These are phyloP conservation scores for Volucella zonaria DNA, from an alignment of 2,888 invertebrate genomes.

Conservation along the genomic window DNA sequence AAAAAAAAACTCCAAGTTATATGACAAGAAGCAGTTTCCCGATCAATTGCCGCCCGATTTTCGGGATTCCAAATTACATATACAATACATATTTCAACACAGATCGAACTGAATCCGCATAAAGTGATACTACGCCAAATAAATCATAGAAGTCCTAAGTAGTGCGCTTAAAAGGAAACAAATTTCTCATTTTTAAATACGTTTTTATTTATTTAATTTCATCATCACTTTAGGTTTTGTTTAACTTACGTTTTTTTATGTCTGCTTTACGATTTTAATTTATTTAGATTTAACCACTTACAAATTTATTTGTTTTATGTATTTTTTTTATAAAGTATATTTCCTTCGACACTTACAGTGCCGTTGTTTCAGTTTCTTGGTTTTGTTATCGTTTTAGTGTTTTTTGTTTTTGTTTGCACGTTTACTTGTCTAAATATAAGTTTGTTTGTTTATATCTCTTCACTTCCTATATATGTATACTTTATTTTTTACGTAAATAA, in stretches of 20 bases:
- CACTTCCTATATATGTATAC: constrained; percentile 26
- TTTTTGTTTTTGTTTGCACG: constrained; percentile 11
- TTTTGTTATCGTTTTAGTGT: background rate
- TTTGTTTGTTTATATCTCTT: constrained; percentile 8
- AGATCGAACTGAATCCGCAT: too few species aligned
- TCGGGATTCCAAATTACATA: too few species aligned
- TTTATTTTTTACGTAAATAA: constrained; percentile 56
- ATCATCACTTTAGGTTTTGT: constrained; percentile 61
- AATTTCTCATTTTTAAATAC: constrained; percentile 33
- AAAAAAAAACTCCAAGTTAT: too few species aligned
- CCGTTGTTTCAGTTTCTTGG: constrained; percentile 1
- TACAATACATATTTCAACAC: too few species aligned
- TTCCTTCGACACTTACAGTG: constrained; percentile 57
- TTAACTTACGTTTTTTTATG: constrained; percentile 40
- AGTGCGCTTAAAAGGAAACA: constrained; percentile 4
- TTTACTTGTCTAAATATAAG: constrained; percentile 65
- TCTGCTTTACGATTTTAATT: constrained; percentile 32
- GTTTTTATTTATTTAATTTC: constrained; percentile 64
- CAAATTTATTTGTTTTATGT: constrained; percentile 52
- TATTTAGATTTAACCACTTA: constrained; percentile 69
- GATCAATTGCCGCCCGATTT: too few species aligned
- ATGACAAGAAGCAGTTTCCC: too few species aligned
- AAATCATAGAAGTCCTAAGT: too few species aligned
- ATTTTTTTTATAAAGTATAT: constrained; percentile 65
- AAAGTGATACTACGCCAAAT: too few species aligned